Evolutionary conservation across 2,113 vertebrate species (phyloP).

Genomic region (Corapipo altera): DNA sequence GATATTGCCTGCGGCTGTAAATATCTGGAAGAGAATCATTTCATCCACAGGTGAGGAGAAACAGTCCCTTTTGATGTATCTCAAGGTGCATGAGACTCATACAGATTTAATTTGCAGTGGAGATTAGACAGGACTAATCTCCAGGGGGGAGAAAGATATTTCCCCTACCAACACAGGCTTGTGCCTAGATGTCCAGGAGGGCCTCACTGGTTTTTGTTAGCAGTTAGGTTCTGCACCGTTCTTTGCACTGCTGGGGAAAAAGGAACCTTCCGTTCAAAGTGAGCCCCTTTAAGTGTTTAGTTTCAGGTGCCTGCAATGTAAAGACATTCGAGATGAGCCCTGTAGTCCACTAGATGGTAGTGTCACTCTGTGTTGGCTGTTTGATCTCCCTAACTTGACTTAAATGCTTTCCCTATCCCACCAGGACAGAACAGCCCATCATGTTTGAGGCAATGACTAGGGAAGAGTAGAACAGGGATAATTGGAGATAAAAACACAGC

Average conservation of each 20-base stretch:
- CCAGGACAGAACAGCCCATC: neutral
- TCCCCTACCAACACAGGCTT: neutral
- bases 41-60: conserved; percentile 86
- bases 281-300: neutral
- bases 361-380: neutral
- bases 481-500: neutral
- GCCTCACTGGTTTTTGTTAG: neutral
- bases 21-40: conserved; percentile 93
- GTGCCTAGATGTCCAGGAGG: neutral
- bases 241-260: neutral
- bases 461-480: neutral
- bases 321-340: neutral
- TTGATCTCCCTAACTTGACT: neutral
- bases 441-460: neutral
- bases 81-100: neutral
- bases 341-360: conserved; percentile 60
- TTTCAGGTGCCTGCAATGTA: neutral
- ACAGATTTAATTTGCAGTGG: neutral
- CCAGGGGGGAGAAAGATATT: neutral
- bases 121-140: neutral
- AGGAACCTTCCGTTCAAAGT: neutral
- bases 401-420: neutral
- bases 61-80: neutral
- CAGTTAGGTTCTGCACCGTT: neutral
- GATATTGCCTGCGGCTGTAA: conserved; percentile 90